phyloP scores from a whole-genome alignment of 2,797 vertebrate genomes.

The Gastrophryne carolinensis region DNA sequence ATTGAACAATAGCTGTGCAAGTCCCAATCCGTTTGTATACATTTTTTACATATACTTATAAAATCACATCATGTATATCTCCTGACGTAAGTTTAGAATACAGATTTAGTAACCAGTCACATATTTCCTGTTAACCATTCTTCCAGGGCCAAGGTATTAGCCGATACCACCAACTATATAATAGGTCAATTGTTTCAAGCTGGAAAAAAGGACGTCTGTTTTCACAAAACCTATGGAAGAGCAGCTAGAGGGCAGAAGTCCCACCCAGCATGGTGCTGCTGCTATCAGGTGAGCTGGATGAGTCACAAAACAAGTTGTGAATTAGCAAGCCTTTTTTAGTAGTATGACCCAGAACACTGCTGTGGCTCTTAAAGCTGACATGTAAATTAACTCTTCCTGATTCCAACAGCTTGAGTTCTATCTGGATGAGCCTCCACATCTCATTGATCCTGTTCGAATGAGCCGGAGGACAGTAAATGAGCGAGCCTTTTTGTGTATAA shows the following conservation, averaged over 20 bases:
- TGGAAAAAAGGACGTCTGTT: not conserved
- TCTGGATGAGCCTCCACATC: slow-evolving; percentile 20
- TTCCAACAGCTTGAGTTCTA: slow-evolving; percentile 39
- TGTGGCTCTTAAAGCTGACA: slow-evolving; percentile 42
- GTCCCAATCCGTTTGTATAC: no score
- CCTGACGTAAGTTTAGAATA: no score
- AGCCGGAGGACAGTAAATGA: slow-evolving; percentile 2
- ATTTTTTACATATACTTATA: no score
- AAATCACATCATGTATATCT: no score
- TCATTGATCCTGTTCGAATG: slow-evolving; percentile 6
- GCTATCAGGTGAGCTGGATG: slow-evolving; percentile 26
- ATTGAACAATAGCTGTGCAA: no score
- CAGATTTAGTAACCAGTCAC: no score
- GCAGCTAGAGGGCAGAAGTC: slow-evolving; percentile 31
- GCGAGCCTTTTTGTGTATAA: slow-evolving; percentile 8
- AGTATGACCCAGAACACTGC: slow-evolving; percentile 49
- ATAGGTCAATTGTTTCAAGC: not conserved
- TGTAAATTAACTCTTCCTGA: slow-evolving; percentile 48
- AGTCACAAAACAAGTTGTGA: slow-evolving; percentile 31
- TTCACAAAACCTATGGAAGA: not conserved
- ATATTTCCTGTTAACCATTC: no score
- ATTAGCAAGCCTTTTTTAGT: slow-evolving; percentile 39
- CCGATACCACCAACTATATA: no score
- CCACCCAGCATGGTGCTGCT: not conserved
- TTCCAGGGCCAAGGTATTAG: no score